phyloP scores from a whole-genome alignment of 2,888 invertebrate genomes.

The Liodrosophila aerea region DNA sequence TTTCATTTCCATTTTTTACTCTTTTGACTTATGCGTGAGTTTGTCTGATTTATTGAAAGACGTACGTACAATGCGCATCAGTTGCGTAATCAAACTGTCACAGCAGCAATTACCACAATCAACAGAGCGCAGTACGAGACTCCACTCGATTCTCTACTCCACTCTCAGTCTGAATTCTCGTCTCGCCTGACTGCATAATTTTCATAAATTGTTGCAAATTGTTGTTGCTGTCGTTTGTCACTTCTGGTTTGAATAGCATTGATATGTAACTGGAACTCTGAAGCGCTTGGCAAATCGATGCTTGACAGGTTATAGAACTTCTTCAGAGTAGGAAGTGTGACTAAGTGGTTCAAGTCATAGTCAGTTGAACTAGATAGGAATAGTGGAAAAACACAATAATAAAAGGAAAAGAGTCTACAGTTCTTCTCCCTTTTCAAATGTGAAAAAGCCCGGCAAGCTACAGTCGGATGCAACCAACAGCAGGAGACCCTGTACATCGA shows the following conservation, averaged over 20 bases:
- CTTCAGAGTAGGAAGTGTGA: conserved; percentile 25
- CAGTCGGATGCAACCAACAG: no score
- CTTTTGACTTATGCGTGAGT: conserved; percentile 48
- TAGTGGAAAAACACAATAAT: conserved; percentile 25
- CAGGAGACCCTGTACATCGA: no score
- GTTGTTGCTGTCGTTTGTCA: conserved; percentile 43
- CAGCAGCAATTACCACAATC: conserved; percentile 68
- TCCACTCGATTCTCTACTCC: no score
- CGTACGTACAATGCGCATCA: conserved; percentile 26
- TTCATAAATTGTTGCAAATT: conserved; percentile 74
- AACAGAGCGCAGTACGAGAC: conserved; percentile 25
- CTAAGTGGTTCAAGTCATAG: conserved; percentile 20
- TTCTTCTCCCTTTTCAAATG: no score
- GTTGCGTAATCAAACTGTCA: conserved; percentile 67
- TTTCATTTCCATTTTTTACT: background rate
- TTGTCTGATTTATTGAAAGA: conserved; percentile 60
- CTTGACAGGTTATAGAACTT: conserved; percentile 17
- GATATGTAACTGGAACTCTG: conserved; percentile 23
- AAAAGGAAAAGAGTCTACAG: no score
- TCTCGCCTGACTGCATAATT: conserved; percentile 50
- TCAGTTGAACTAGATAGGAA: background rate
- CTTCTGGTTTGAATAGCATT: conserved; percentile 17
- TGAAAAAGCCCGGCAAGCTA: no score
- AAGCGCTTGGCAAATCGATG: conserved; percentile 14
- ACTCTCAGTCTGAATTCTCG: conserved; percentile 4